A percentile compares a stretch with the other conserved stretches of the same genome.
Evolutionary conservation across 2,797 vertebrate species (phyloP).

Genomic region (Tapirus indicus): DNA sequence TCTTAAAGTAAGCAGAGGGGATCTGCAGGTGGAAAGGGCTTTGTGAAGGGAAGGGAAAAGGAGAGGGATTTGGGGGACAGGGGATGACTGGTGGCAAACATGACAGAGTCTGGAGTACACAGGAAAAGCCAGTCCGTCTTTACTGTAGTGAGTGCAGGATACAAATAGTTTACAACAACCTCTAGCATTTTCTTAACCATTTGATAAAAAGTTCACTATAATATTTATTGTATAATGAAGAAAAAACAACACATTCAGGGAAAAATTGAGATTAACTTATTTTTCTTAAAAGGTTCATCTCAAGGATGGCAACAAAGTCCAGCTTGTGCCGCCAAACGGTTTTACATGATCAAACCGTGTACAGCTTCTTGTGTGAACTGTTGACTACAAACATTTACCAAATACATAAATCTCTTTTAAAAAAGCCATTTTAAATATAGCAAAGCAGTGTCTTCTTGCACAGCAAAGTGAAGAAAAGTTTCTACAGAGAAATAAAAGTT

Average conservation of each 20-base stretch:
- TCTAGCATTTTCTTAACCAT: constrained; percentile 99
- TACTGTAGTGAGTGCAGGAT: constrained; percentile 98
- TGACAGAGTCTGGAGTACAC: constrained; percentile 94
- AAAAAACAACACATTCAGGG: constrained; percentile 99
- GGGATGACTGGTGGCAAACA: constrained; percentile 80
- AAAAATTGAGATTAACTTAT: constrained; percentile 97
- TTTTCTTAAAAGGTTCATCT: constrained; percentile 96
- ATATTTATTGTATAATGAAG: constrained; percentile 99
- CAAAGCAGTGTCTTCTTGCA: constrained; percentile 98
- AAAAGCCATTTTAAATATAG: constrained; percentile 97
- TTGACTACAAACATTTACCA: constrained; percentile 99
- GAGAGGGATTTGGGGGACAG: background rate
- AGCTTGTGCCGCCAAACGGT: constrained; percentile 99
- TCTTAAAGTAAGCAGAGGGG: background rate
- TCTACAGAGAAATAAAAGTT: constrained; percentile 92
- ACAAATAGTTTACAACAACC: constrained; percentile 99
- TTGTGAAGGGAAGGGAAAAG: background rate
- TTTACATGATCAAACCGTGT: constrained; percentile 94
- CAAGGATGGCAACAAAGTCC: constrained; percentile 99
- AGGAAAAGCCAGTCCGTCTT: constrained; percentile 99
- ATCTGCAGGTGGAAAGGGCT: background rate
- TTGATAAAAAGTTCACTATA: constrained; percentile 99
- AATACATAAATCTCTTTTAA: constrained; percentile 98
- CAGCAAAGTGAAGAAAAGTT: constrained; percentile 97
- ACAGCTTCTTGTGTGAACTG: constrained; percentile 98